Evolutionary conservation across 2,113 vertebrate genomes (phyloP), one percentile per base, ranked within the genome.

Genomic region (Hypomesus transpacificus): DNA sequence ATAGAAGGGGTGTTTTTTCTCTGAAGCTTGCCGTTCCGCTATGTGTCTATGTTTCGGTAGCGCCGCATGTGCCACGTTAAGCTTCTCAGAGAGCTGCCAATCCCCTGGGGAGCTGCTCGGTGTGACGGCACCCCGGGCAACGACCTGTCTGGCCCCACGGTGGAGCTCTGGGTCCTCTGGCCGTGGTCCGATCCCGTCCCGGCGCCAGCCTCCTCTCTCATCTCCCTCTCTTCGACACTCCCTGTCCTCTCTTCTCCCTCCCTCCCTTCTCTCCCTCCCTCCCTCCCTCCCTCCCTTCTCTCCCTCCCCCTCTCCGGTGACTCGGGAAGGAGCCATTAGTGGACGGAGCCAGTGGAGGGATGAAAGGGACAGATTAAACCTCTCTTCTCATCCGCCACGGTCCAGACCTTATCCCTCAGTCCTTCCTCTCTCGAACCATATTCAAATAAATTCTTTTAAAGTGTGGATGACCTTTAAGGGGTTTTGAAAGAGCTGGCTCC

Each of bases 381-480:
- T 46, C 50, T 51, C 61, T 68, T 26, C n/a, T 50, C 64, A 60
- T 66, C 28, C 18, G 64, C 52, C n/a, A 51, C 52, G 54, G 61
- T 66, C 14, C 56, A 59, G 74, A 64, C 70, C 60, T 57, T 9
- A 39, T 72, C 69, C 69, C 74, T 68, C 66, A 14, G 74, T 26
- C 39, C 58, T 21, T 16, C 51, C 53, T 68, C 65, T 67, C 50
- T 53, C 34, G n/a, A 21, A 68, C 58, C 50, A 75, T 80, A 78
- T 84, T 85, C 67, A 79, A 75, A 82, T 75, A n/a, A 53, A 70
- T 77, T 75, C 61, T 57, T 69, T 57, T 59, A 69, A 80, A 75
- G 75, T 75, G 46, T 50, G 31, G 66, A 51, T 84, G 87, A 87
- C 87, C 84, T 90, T 87, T 84, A 79, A 76, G 53, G 63, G 73